Evolutionary conservation across 2,113 vertebrate species (phyloP).

Genomic region (Lipophrys pholis): DNA sequence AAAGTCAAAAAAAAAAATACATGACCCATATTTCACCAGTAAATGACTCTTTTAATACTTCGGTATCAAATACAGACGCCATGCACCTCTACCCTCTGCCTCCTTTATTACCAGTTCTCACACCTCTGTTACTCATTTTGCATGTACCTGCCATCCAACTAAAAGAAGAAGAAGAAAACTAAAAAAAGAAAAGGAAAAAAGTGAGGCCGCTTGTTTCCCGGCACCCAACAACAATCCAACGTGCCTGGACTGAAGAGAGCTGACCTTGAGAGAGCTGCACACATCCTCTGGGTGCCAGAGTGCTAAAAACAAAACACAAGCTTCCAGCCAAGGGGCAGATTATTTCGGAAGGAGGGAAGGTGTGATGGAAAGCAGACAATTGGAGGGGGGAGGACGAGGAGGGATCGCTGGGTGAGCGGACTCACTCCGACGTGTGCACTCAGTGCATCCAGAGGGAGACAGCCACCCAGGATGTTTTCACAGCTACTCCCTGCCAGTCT

Average conservation of each 20-base stretch:
- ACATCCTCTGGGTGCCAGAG: slow-evolving; percentile 63
- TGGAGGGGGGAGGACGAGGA: background rate
- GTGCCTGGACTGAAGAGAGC: slow-evolving; percentile 68
- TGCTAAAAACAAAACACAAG: slow-evolving; percentile 62
- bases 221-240: slow-evolving; percentile 49
- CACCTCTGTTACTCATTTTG: slow-evolving; percentile 35
- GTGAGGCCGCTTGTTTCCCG: slow-evolving; percentile 56
- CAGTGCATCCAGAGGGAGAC: slow-evolving; percentile 14
- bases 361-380: slow-evolving; percentile 36
- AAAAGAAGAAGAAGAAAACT: background rate
- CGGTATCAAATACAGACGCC: slow-evolving; percentile 9
- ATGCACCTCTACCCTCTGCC: background rate
- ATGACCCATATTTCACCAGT: background rate
- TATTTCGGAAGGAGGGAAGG: slow-evolving; percentile 52
- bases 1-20: slow-evolving; percentile 25
- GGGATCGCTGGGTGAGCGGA: background rate
- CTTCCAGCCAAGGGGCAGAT: slow-evolving; percentile 57
- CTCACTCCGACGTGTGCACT: slow-evolving; percentile 15
- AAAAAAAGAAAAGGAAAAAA: slow-evolving; percentile 7
- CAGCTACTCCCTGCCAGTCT: slow-evolving; percentile 34
- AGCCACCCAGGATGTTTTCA: slow-evolving; percentile 36
- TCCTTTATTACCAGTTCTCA: slow-evolving; percentile 30
- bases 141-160: slow-evolving; percentile 50
- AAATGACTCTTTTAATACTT: no score
- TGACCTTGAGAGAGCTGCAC: slow-evolving; percentile 71